Percentiles rank a stretch among this genome's conserved stretches.
Evolutionary conservation across 2,113 vertebrate species (phyloP).

Genomic region (Patagioenas fasciata): DNA sequence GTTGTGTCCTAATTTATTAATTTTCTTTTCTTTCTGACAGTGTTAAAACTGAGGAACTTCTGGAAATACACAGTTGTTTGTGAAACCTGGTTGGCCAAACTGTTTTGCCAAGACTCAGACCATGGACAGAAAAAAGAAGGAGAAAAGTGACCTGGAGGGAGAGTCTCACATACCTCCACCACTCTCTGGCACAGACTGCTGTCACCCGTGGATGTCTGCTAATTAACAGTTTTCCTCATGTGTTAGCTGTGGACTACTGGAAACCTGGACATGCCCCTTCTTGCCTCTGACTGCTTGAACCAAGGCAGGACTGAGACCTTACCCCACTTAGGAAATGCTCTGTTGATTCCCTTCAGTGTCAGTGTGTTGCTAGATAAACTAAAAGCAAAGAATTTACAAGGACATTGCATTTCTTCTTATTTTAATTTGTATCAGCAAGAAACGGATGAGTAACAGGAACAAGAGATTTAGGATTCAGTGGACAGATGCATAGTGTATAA

Average conservation of each 20-base stretch:
- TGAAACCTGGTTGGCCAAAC: background rate
- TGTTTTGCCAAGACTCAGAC: background rate
- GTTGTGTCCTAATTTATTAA: background rate
- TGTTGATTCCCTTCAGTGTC: background rate
- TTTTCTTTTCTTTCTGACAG: background rate
- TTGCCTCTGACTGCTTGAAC: background rate
- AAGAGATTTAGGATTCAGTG: background rate
- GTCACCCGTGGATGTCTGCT: background rate
- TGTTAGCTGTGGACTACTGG: background rate
- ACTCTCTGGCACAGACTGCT: background rate
- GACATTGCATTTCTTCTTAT: background rate
- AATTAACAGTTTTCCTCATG: background rate
- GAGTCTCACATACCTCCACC: background rate
- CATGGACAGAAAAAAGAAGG: background rate
- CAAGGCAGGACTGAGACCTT: accelerated
- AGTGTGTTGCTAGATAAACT: background rate
- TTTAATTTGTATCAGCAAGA: background rate
- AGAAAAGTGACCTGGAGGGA: background rate
- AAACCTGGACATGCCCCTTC: background rate
- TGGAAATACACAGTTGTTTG: background rate
- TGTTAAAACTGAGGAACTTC: background rate
- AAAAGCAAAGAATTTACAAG: background rate
- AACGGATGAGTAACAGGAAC: background rate
- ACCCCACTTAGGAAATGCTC: background rate
- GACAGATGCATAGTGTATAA: background rate